phyloP scores from a whole-genome alignment of 1,140 invertebrate species.

The Mactra quadrangularis region DNA sequence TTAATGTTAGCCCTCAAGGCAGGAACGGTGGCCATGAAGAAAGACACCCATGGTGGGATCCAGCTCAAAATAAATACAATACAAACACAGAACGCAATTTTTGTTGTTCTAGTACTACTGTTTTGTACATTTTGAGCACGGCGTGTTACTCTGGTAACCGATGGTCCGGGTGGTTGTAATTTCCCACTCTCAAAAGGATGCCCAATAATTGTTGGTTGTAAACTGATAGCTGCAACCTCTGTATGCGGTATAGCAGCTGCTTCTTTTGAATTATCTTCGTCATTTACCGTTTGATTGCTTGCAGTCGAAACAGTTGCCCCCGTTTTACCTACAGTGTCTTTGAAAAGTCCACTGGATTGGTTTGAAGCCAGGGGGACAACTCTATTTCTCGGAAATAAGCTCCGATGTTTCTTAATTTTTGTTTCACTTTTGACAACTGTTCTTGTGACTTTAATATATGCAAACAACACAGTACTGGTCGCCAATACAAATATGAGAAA shows the following conservation, averaged over 20 bases:
- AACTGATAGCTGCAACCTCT: too few relatives aligned
- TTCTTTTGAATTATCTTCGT: too few relatives aligned
- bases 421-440: neutral
- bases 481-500: conserved; percentile 6
- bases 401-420: conserved; percentile 15
- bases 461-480: neutral
- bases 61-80: conserved; percentile 26
- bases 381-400: neutral
- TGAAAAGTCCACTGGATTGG: neutral
- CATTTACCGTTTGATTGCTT: too few relatives aligned
- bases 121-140: too few relatives aligned
- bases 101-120: conserved; percentile 7
- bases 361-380: neutral
- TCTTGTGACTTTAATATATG: conserved; percentile 13
- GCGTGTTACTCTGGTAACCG: too few relatives aligned
- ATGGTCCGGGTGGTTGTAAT: too few relatives aligned
- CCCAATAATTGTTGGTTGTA: too few relatives aligned
- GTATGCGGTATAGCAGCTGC: too few relatives aligned
- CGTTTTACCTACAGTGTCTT: too few relatives aligned
- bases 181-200: too few relatives aligned
- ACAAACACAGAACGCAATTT: conserved; percentile 26
- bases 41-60: conserved; percentile 40
- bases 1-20: neutral
- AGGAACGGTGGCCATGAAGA: conserved; percentile 1
- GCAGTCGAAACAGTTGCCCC: too few relatives aligned